These are phyloP conservation scores for Gymnopithys bicolor DNA, from an alignment of 2,797 vertebrate species.

Conservation along the genomic window DNA sequence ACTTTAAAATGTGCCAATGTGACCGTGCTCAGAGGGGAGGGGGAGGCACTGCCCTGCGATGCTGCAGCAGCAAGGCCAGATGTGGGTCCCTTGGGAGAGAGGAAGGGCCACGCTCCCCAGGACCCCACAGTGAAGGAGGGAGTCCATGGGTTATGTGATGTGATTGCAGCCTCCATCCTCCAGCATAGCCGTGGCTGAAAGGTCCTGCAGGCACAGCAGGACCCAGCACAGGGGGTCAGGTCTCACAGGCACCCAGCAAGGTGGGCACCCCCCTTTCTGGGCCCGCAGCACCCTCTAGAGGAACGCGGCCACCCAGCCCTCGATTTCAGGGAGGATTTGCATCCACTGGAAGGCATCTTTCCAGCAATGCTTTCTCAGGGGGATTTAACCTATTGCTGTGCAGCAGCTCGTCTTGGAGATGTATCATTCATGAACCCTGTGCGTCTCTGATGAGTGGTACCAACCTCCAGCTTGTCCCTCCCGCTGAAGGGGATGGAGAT, in stretches of 20 bases:
- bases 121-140: fast-evolving
- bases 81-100: no score
- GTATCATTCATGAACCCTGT: neutral
- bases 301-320: neutral
- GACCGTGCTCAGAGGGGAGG: neutral
- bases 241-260: neutral
- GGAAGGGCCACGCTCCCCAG: neutral
- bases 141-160: fast-evolving
- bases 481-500: neutral
- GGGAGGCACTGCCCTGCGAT: neutral
- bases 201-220: fast-evolving
- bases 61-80: neutral
- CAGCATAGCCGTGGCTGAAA: fast-evolving
- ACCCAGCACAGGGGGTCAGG: neutral
- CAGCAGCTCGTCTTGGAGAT: neutral
- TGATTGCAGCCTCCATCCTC: neutral
- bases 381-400: neutral
- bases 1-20: neutral
- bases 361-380: fast-evolving
- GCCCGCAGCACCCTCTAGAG: slow-evolving; percentile 77
- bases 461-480: neutral
- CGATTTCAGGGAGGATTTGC: neutral
- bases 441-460: fast-evolving
- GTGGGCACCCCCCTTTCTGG: neutral
- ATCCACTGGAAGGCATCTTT: fast-evolving